These are phyloP conservation scores for Conomelus anceps DNA, from an alignment of 2,888 invertebrate genomes.

Conservation along the genomic window DNA sequence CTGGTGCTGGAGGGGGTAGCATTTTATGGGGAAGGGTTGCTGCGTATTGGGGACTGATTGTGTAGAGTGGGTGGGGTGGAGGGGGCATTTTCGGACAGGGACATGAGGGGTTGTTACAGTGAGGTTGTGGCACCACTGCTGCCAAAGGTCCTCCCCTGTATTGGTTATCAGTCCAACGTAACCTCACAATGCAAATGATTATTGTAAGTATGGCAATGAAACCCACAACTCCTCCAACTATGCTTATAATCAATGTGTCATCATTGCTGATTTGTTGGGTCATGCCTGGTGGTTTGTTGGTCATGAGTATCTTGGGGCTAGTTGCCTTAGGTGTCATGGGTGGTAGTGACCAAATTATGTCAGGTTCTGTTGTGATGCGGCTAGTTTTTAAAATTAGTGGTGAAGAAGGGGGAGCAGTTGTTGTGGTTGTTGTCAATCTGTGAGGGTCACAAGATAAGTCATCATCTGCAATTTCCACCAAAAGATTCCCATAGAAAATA, in stretches of 20 bases:
- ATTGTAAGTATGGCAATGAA: slow-evolving; percentile 84
- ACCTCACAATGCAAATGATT: slow-evolving; percentile 78
- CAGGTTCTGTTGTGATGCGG: slow-evolving; percentile 65
- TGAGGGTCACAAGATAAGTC: slow-evolving; percentile 70
- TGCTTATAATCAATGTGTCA: slow-evolving; percentile 90
- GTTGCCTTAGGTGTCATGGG: slow-evolving; percentile 47
- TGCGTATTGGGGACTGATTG: slow-evolving; percentile 46
- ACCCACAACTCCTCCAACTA: slow-evolving; percentile 86
- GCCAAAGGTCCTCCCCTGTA: slow-evolving; percentile 63
- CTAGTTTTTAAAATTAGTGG: slow-evolving; percentile 40
- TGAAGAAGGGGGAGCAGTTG: slow-evolving; percentile 43
- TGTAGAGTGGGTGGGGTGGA: slow-evolving; percentile 48
- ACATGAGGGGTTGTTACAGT: slow-evolving; percentile 36
- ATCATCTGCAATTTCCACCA: slow-evolving; percentile 72
- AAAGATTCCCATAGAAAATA: slow-evolving; percentile 58
- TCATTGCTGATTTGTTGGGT: slow-evolving; percentile 67
- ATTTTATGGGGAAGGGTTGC: slow-evolving; percentile 46
- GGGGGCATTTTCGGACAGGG: slow-evolving; percentile 39
- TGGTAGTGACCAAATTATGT: slow-evolving; percentile 85
- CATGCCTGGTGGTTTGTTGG: slow-evolving; percentile 52
- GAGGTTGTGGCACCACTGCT: slow-evolving; percentile 33
- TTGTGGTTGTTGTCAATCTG: slow-evolving; percentile 47
- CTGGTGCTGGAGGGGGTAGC: slow-evolving; percentile 33
- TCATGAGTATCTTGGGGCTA: slow-evolving; percentile 46
- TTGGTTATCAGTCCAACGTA: slow-evolving; percentile 50